These are phyloP conservation scores for Pterocles gutturalis DNA, from an alignment of 2,113 vertebrate genomes.

Conservation along the genomic window DNA sequence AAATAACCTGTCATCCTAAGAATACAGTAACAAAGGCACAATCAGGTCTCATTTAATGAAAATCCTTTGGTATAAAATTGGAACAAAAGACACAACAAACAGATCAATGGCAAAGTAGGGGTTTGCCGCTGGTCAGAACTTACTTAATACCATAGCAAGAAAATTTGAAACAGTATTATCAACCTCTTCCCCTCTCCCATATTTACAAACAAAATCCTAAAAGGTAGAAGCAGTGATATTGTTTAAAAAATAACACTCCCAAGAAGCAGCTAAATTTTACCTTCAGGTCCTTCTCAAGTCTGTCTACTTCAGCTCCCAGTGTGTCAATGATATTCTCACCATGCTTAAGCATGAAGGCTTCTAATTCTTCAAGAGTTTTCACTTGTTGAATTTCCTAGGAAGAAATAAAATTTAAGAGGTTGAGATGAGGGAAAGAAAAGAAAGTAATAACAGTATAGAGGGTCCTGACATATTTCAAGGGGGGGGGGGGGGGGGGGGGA, in stretches of 20 bases:
- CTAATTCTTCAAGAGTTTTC: slow-evolving; percentile 94
- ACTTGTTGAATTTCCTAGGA: slow-evolving; percentile 95
- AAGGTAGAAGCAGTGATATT: not conserved
- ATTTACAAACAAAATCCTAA: not conserved
- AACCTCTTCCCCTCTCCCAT: not conserved
- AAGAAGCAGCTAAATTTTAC: slow-evolving; percentile 69
- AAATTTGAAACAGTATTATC: not conserved
- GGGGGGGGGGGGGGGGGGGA: not conserved
- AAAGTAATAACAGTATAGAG: not conserved
- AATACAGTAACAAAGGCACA: not conserved
- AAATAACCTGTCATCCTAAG: not conserved
- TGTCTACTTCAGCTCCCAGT: slow-evolving; percentile 95
- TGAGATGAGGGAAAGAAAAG: not conserved
- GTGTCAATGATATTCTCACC: slow-evolving; percentile 98
- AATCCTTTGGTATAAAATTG: not conserved
- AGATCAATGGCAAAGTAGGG: not conserved
- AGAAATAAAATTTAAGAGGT: slow-evolving; percentile 24
- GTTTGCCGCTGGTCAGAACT: not conserved
- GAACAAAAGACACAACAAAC: not conserved
- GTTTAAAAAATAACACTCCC: not conserved
- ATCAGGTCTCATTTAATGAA: not conserved
- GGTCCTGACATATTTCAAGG: not conserved
- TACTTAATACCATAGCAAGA: not conserved
- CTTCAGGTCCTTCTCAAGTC: slow-evolving; percentile 97
- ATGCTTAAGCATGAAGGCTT: slow-evolving; percentile 97